phyloP scores from a whole-genome alignment of 2,888 invertebrate species.

The Ochlodes sylvanus region DNA sequence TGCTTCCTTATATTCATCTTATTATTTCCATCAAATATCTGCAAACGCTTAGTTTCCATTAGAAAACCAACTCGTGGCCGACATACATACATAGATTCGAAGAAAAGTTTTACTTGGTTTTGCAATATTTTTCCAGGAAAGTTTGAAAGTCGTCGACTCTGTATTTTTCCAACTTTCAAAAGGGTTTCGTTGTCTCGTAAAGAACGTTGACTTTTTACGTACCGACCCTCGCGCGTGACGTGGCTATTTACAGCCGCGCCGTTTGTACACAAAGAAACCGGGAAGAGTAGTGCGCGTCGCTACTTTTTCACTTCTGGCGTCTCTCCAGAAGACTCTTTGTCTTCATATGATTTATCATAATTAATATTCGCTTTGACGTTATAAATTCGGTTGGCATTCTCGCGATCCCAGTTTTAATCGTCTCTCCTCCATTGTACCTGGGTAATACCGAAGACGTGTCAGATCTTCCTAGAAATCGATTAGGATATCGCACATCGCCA shows the following conservation, averaged over 20 bases:
- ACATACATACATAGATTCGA: no score
- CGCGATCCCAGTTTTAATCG: constrained; percentile 38
- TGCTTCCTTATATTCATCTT: neutral
- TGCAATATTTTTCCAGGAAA: neutral
- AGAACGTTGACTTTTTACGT: constrained; percentile 58
- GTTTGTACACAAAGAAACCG: constrained; percentile 70
- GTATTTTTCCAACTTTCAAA: constrained; percentile 19
- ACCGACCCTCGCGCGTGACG: constrained; percentile 48
- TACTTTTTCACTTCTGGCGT: constrained; percentile 55
- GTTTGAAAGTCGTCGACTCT: neutral
- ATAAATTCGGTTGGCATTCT: constrained; percentile 41
- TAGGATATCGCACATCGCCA: constrained; percentile 3
- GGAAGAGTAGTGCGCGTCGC: constrained; percentile 46
- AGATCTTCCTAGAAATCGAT: constrained; percentile 30
- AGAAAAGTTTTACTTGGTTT: neutral
- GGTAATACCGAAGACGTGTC: neutral
- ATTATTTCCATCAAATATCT: neutral
- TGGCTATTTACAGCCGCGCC: constrained; percentile 54
- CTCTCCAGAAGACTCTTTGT: constrained; percentile 71
- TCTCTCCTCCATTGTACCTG: constrained; percentile 6
- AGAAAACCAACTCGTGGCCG: neutral
- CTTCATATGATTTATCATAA: constrained; percentile 62
- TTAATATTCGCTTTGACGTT: constrained; percentile 45
- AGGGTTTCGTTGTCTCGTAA: constrained; percentile 33
- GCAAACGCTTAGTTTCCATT: neutral